Conservation (phyloP, 2,888 invertebrate genomes). For the Teinopalpus imperialis region DNA sequence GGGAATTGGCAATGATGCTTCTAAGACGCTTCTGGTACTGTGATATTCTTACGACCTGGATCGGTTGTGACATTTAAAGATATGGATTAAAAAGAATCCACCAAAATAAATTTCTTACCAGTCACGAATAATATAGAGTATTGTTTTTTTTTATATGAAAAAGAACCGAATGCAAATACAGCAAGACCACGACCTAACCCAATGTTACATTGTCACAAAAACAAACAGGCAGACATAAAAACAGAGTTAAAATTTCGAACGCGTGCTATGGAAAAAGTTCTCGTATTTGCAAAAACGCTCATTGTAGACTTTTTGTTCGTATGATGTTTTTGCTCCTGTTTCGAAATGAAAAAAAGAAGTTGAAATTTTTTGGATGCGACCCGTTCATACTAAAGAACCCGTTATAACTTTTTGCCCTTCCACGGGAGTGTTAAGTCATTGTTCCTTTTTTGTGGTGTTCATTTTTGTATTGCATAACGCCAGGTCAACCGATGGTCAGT, state of each 20-base stretch:
- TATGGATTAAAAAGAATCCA: no score
- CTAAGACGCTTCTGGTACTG: no score
- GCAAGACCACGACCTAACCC: conserved; percentile 41
- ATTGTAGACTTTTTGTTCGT: conserved; percentile 61
- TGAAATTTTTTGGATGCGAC: conserved; percentile 44
- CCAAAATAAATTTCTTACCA: no score
- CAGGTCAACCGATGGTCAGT: conserved; percentile 39
- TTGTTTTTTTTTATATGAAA: conserved; percentile 24
- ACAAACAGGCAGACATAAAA: conserved; percentile 49
- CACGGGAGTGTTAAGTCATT: conserved; percentile 42
- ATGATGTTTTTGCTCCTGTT: conserved; percentile 70
- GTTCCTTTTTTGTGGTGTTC: conserved; percentile 45
- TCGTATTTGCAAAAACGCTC: conserved; percentile 73
- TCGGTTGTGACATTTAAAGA: no score
- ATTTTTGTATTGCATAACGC: conserved; percentile 54
- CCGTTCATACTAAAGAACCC: conserved; percentile 54
- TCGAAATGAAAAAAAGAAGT: conserved; percentile 47
- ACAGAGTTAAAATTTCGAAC: conserved; percentile 64
- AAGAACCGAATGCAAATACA: conserved; percentile 29
- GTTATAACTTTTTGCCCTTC: conserved; percentile 69
- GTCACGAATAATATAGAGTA: no score
- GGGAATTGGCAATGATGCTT: no score
- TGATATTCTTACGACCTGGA: no score
- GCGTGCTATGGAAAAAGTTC: conserved; percentile 73
- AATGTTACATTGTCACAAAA: conserved; percentile 51